Percentiles rank a stretch among this genome's conserved stretches.
phyloP scores from a whole-genome alignment of 2,888 invertebrate species.

The Lobophora halterata region DNA sequence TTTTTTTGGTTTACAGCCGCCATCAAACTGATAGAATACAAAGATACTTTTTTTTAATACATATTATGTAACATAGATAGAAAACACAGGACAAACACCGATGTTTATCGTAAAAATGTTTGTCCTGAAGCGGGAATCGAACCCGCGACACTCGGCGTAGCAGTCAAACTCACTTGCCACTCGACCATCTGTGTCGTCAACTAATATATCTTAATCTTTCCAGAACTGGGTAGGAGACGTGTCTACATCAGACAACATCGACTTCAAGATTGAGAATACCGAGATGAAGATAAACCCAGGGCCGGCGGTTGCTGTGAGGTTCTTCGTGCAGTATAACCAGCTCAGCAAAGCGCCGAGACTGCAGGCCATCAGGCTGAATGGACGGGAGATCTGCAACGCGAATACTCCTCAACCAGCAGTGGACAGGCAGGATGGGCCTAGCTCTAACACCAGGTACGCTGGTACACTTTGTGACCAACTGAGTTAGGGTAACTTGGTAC shows the following conservation, averaged over 20 bases:
- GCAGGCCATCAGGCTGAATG: constrained; percentile 75
- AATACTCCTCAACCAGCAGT: constrained; percentile 50
- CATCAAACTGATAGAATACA: no score
- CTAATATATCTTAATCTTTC: constrained; percentile 17
- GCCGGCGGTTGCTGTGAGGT: constrained; percentile 76
- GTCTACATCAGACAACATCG: constrained; percentile 77
- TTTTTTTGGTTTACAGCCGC: no score
- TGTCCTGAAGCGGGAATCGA: no score
- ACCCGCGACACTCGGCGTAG: no score
- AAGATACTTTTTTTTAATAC: no score
- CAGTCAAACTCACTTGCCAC: no score
- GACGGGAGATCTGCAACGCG: constrained; percentile 80
- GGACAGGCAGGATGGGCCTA: constrained; percentile 37
- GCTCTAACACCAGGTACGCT: constrained; percentile 4
- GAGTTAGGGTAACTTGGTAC: no score
- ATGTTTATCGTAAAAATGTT: no score
- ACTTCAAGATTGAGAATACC: constrained; percentile 81
- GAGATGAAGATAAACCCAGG: constrained; percentile 80
- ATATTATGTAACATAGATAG: no score
- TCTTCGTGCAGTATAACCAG: constrained; percentile 82
- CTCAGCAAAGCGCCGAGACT: constrained; percentile 71
- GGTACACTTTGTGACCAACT: no score
- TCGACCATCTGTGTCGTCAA: no score
- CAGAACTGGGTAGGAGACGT: constrained; percentile 83
- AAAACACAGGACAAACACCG: no score